Evolutionary conservation across 2,888 invertebrate species (phyloP).

Genomic region (Trichogramma dendrolimi): DNA sequence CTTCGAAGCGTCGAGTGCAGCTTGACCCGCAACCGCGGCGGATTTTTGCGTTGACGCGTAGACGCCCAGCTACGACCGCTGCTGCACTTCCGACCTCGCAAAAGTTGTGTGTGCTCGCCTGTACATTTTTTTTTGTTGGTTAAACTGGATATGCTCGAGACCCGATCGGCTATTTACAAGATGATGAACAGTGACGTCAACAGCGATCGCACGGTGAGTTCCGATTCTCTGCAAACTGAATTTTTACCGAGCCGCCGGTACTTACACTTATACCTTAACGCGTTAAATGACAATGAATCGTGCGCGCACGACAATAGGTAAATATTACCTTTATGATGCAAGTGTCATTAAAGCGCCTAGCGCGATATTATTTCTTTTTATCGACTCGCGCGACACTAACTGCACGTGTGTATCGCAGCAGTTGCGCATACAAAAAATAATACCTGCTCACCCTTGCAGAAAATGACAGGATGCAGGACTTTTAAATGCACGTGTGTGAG

Average conservation of each 20-base stretch:
- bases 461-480: constrained; percentile 2
- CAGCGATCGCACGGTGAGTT: constrained; percentile 49
- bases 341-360: too few species aligned
- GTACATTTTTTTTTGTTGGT: neutral
- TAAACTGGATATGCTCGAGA: constrained; percentile 43
- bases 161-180: constrained; percentile 51
- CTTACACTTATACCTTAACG: constrained; percentile 1
- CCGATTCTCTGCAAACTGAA: neutral
- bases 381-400: too few species aligned
- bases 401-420: neutral
- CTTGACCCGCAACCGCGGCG: too few species aligned
- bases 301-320: too few species aligned
- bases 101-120: too few species aligned
- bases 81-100: too few species aligned
- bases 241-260: neutral
- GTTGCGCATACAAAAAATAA: neutral
- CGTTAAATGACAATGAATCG: neutral
- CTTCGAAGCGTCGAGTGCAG: too few species aligned
- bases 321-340: too few species aligned
- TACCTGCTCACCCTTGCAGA: constrained; percentile 1
- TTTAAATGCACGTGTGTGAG: too few species aligned
- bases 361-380: too few species aligned
- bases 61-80: too few species aligned
- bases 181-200: constrained; percentile 50
- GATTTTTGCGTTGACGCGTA: too few species aligned